These are phyloP conservation scores for Malthinus flaveolus DNA, from an alignment of 2,888 invertebrate genomes.

Conservation along the genomic window DNA sequence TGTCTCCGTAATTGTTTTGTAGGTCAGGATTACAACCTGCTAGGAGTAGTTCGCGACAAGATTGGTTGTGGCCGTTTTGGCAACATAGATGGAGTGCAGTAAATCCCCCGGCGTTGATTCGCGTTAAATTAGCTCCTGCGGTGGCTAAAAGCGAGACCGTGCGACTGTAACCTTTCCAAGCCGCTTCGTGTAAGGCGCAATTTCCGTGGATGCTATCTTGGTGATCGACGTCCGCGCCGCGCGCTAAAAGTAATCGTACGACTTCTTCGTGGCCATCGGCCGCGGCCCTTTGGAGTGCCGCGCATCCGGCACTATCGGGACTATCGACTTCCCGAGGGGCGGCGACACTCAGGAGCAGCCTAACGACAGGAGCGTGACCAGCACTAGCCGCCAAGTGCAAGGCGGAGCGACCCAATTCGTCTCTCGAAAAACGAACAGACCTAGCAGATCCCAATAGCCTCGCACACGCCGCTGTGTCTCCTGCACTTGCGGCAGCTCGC, in stretches of 20 bases:
- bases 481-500: constrained; percentile 51
- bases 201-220: constrained; percentile 89
- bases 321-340: constrained; percentile 59
- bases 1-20: constrained; percentile 95
- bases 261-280: constrained; percentile 82
- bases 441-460: constrained; percentile 46
- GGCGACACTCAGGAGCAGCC: constrained; percentile 50
- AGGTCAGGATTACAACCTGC: constrained; percentile 86
- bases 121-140: constrained; percentile 64
- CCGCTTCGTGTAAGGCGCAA: constrained; percentile 90
- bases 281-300: constrained; percentile 77
- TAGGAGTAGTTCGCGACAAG: constrained; percentile 83
- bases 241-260: constrained; percentile 69
- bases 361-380: constrained; percentile 48
- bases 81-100: constrained; percentile 93
- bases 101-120: constrained; percentile 84
- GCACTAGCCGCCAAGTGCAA: constrained; percentile 52
- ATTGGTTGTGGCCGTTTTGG: constrained; percentile 97
- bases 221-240: constrained; percentile 69
- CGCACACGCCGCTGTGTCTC: constrained; percentile 48
- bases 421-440: constrained; percentile 51
- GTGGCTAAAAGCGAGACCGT: constrained; percentile 76
- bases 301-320: constrained; percentile 65
- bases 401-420: constrained; percentile 51
- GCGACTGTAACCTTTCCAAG: constrained; percentile 92